Evolutionary conservation across 1,140 invertebrate species (phyloP).

Genomic region (Hylyphantes graminicola): DNA sequence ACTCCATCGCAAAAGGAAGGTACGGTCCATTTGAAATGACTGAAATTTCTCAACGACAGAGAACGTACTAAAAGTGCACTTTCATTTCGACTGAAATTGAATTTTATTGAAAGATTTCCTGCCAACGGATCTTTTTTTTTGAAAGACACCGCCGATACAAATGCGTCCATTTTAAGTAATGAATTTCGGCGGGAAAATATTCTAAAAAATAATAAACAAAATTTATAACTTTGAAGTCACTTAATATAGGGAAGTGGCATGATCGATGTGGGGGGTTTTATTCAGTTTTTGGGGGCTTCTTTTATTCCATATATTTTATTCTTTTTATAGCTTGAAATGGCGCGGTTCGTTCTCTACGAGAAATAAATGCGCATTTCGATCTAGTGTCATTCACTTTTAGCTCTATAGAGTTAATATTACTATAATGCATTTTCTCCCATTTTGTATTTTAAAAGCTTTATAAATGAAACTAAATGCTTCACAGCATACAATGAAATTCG

Average conservation of each 20-base stretch:
- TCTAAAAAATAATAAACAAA: slow-evolving; percentile 17
- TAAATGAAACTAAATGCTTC: no score
- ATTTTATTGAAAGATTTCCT: slow-evolving; percentile 28
- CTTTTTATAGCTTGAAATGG: not conserved
- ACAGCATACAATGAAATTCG: no score
- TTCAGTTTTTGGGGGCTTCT: not conserved
- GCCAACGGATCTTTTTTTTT: not conserved
- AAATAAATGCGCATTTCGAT: no score
- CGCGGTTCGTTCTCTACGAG: no score
- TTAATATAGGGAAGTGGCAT: slow-evolving; percentile 12
- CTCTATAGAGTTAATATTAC: no score
- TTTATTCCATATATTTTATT: not conserved
- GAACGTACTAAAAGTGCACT: not conserved
- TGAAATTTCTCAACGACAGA: no score
- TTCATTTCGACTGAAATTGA: slow-evolving; percentile 21
- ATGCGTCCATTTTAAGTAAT: slow-evolving; percentile 20
- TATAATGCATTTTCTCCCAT: no score
- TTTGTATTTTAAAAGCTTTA: no score
- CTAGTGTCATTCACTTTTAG: no score
- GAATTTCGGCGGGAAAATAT: slow-evolving; percentile 21
- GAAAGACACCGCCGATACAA: not conserved
- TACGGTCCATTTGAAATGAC: no score
- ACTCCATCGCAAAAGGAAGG: no score
- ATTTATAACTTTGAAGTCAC: slow-evolving; percentile 18
- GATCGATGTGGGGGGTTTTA: slow-evolving; percentile 22